Percentiles rank a stretch among this genome's conserved stretches.
Evolutionary conservation across 2,113 vertebrate species (phyloP).

Genomic region (Pycnonotus jocosus): DNA sequence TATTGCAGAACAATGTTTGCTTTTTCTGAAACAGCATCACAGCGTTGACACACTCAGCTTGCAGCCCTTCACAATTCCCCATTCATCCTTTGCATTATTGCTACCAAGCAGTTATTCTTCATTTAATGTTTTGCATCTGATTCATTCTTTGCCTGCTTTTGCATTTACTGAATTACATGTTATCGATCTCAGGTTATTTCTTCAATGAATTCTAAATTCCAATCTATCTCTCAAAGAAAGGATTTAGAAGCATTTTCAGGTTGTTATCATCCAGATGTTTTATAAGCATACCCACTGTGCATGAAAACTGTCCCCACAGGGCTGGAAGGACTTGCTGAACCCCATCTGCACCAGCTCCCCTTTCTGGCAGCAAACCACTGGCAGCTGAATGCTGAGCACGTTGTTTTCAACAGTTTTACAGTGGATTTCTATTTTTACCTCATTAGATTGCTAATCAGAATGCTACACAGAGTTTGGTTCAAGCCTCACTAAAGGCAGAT

Average conservation of each 20-base stretch:
- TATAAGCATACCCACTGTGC: background rate
- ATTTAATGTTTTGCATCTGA: background rate
- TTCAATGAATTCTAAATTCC: background rate
- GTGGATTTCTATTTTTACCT: background rate
- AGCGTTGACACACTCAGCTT: background rate
- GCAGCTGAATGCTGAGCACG: background rate
- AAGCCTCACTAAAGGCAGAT: background rate
- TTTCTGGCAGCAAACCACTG: background rate
- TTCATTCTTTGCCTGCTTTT: background rate
- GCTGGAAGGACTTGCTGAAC: background rate
- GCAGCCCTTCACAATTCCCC: background rate
- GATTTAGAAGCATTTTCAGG: background rate
- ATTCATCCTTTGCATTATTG: background rate
- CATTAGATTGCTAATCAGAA: background rate
- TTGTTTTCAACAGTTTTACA: background rate
- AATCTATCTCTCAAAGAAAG: background rate
- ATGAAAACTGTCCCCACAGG: background rate
- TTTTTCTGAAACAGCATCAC: background rate
- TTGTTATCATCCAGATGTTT: background rate
- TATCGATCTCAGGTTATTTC: background rate
- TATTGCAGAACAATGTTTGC: background rate
- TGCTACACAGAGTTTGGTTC: background rate
- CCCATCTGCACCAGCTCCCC: background rate
- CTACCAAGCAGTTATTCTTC: background rate
- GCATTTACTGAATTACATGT: background rate